Percentiles rank a stretch among this genome's conserved stretches.
Evolutionary conservation across 2,113 vertebrate species (phyloP).

Genomic region (Neolamprologus kungweensis): DNA sequence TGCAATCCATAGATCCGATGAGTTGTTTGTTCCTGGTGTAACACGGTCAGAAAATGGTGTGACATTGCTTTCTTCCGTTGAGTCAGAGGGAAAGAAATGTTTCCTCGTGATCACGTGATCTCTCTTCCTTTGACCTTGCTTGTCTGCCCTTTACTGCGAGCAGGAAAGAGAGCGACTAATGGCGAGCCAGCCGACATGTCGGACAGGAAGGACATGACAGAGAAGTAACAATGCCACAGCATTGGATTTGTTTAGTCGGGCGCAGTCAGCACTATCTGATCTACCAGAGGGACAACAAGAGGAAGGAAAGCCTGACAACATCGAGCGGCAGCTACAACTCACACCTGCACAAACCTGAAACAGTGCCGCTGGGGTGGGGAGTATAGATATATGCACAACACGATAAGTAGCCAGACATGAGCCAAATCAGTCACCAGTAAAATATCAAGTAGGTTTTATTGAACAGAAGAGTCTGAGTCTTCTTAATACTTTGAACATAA

Average conservation of each 20-base stretch:
- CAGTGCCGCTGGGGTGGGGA: background rate
- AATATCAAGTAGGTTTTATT: background rate
- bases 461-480: background rate
- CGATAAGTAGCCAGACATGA: background rate
- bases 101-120: background rate
- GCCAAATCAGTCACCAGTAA: background rate
- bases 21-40: background rate
- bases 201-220: background rate
- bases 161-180: background rate
- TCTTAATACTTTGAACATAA: background rate
- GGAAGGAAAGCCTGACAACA: conserved; percentile 19
- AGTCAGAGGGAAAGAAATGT: background rate
- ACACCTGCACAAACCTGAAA: background rate
- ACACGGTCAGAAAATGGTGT: background rate
- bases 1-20: background rate
- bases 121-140: background rate
- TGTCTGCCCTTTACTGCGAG: background rate
- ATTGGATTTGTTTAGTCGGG: conserved; percentile 16
- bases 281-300: background rate
- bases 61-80: background rate
- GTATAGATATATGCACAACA: background rate
- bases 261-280: conserved; percentile 20
- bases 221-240: conserved; percentile 32
- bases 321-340: background rate
- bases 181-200: background rate